These are phyloP conservation scores for Leucoraja ocellata DNA, from an alignment of 2,797 vertebrate species.

Conservation along the genomic window DNA sequence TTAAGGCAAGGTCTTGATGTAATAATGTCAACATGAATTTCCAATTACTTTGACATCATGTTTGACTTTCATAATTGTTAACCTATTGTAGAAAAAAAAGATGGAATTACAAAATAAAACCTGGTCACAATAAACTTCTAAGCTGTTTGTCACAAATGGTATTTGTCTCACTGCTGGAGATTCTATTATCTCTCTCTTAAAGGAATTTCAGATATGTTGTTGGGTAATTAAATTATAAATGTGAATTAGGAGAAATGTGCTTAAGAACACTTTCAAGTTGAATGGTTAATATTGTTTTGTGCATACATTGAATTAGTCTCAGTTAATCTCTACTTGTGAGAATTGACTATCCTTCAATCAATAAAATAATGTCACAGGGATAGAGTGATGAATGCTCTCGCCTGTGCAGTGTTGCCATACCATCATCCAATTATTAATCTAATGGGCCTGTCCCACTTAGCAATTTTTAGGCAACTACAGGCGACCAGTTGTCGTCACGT, in stretches of 20 bases:
- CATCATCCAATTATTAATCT: not conserved
- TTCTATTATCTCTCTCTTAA: not conserved
- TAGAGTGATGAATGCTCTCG: not conserved
- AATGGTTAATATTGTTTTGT: not conserved
- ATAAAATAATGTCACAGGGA: not conserved
- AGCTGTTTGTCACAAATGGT: not conserved
- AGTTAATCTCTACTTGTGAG: not conserved
- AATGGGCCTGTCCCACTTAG: too few species aligned
- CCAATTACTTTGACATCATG: slow-evolving; percentile 29
- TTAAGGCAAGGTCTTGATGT: not conserved
- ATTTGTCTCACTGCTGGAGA: not conserved
- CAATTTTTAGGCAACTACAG: too few species aligned
- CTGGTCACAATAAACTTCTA: slow-evolving; percentile 16
- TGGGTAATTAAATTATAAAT: not conserved
- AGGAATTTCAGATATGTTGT: not conserved
- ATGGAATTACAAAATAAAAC: slow-evolving; percentile 33
- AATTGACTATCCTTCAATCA: not conserved
- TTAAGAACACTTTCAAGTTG: not conserved
- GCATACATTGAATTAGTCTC: not conserved
- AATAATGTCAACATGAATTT: not conserved
- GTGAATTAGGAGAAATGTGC: not conserved
- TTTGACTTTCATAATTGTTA: slow-evolving; percentile 13
- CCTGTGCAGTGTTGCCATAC: not conserved
- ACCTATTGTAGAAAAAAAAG: slow-evolving; percentile 21
- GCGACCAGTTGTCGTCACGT: too few species aligned